Evolutionary conservation across 2,113 vertebrate genomes (phyloP).

Genomic region (Sapajus apella): DNA sequence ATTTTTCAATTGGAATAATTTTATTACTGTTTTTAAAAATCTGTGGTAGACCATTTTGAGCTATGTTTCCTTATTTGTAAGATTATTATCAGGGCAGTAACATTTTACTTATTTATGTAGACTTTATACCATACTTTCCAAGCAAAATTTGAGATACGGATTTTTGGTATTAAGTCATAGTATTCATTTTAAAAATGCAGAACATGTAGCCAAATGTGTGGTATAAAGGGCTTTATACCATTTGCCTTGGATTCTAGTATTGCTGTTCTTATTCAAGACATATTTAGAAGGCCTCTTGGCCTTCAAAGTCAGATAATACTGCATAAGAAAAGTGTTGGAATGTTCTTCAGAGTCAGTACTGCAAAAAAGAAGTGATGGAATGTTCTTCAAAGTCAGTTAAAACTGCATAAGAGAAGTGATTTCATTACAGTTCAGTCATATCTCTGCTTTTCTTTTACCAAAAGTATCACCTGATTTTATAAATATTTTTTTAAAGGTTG

Average conservation of each 20-base stretch:
- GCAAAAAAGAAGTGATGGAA: neutral
- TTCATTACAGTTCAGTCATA: neutral
- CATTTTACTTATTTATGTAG: neutral
- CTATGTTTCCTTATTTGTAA: neutral
- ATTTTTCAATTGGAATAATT: slow-evolving; percentile 39
- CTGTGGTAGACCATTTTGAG: neutral
- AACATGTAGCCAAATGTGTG: neutral
- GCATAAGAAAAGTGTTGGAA: neutral
- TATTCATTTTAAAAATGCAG: neutral
- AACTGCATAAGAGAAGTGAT: neutral
- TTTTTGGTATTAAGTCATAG: neutral
- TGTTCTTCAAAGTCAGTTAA: slow-evolving; percentile 21
- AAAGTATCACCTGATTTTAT: slow-evolving; percentile 6
- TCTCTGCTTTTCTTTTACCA: slow-evolving; percentile 13
- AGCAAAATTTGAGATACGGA: neutral
- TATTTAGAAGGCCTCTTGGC: neutral
- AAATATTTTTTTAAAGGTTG: neutral
- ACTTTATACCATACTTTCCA: neutral
- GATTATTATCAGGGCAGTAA: neutral
- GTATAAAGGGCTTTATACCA: neutral
- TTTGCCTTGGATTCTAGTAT: slow-evolving; percentile 1
- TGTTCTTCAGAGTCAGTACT: slow-evolving; percentile 17
- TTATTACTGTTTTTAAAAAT: neutral
- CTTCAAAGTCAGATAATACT: neutral
- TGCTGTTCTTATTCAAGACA: neutral